Evolutionary conservation across 2,888 invertebrate species (phyloP).

Genomic region (Acronicta psi): DNA sequence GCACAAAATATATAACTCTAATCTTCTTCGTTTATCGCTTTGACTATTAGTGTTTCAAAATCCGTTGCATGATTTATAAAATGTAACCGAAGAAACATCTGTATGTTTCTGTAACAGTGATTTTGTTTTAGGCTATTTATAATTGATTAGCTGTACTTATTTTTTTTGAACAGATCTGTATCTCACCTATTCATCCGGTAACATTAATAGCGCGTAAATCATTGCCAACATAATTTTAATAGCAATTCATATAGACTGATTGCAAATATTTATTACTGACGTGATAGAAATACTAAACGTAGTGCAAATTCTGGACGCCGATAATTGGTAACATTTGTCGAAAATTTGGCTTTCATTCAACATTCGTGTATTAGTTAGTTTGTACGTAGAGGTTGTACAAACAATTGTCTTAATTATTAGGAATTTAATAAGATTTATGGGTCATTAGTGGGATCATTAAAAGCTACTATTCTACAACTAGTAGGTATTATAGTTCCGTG

Average conservation of each 20-base stretch:
- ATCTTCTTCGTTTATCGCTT: no score
- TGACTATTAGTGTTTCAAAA: no score
- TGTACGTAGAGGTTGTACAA: constrained; percentile 12
- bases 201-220: constrained; percentile 10
- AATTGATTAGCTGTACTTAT: no score
- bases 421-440: constrained; percentile 29
- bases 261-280: constrained; percentile 39
- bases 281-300: constrained; percentile 26
- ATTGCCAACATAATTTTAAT: constrained; percentile 38
- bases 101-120: no score
- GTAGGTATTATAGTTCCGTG: background rate
- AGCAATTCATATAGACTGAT: constrained; percentile 38
- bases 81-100: no score
- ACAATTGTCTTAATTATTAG: constrained; percentile 26
- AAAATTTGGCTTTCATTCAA: constrained; percentile 51
- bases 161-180: constrained; percentile 3
- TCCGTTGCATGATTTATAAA: no score
- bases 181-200: constrained; percentile 12
- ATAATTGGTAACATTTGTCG: constrained; percentile 48
- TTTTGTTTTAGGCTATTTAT: no score
- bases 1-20: no score
- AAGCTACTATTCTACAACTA: constrained; percentile 1
- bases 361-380: constrained; percentile 20
- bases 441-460: constrained; percentile 25
- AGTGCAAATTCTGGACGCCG: constrained; percentile 25